Evolutionary conservation across 2,113 vertebrate genomes (phyloP), one percentile per base, ranked within the genome.

Genomic region (Rhodinocichla rosea): DNA sequence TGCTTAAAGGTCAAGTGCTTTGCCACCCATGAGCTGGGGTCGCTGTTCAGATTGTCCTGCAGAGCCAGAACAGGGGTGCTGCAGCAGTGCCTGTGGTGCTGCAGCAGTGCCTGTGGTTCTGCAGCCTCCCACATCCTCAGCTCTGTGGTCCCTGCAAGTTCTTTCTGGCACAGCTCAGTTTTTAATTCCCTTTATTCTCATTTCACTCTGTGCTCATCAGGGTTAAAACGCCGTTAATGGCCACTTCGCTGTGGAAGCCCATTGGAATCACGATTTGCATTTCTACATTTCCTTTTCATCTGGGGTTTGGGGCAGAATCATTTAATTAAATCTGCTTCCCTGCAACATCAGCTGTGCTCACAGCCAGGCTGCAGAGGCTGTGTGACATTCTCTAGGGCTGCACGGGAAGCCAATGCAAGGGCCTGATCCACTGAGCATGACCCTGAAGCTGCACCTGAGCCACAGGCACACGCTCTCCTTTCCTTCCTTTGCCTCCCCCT

Each of bases 1-100:
- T 98, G 99, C 81, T 97, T 99, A 83, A 99, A 99, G 79, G 95
- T 98, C 91, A 99, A 69, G 52, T 93, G 97, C 75, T 97, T 98
- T 30, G 96, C 93, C 70, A 95, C 53, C 97, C 98, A 97, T 23
- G 97, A 96, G 52, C 97, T 77, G 0, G 97, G 97, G 42, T 97
- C 95, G 1, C 96, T 97, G 91, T 76, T 97, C 53, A 97, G 64
- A 49, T 97, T 98, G 81, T 98, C 98, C 98, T 99, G 94, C 56
- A 44, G 95, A 70, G 83, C 52, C 76, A 94, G 79, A 70, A 49
- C 5, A 87, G 42, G 49, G 60, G 9, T 33, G 52, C 30, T 33
- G 37, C n/a, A 37, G 53, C 6, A 2, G 4, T 5, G 35, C 28
- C 21, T 13, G 42, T 32, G 9, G 1, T 8, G 19, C 68, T 13